Percentiles rank a stretch among this genome's conserved stretches.
phyloP scores from a whole-genome alignment of 2,797 vertebrate species.

The Crocodylus rhombifer region DNA sequence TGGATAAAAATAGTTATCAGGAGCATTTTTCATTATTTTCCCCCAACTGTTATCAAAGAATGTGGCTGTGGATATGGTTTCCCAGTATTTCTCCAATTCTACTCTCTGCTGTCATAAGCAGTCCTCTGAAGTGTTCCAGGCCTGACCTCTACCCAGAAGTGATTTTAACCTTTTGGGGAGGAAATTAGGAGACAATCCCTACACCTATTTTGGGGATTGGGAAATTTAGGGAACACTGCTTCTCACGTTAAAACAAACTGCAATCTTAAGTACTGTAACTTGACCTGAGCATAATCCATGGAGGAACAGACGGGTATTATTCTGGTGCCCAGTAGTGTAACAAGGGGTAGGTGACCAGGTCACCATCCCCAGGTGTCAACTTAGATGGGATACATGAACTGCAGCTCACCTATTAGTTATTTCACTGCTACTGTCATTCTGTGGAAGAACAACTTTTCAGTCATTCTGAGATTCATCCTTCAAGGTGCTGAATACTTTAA shows the following conservation, averaged over 20 bases:
- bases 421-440: background rate
- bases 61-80: conserved; percentile 35
- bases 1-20: background rate
- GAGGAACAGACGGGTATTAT: too few relatives aligned
- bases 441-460: background rate
- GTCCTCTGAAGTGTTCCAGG: background rate
- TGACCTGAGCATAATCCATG: background rate
- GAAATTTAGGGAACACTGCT: conserved; percentile 28
- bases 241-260: conserved; percentile 42
- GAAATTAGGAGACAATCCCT: conserved; percentile 40
- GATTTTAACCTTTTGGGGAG: conserved; percentile 42
- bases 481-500: background rate
- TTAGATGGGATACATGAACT: too few relatives aligned
- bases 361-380: too few relatives aligned
- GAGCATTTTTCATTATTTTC: background rate
- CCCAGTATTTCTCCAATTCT: conserved; percentile 16
- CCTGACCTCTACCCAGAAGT: conserved; percentile 25
- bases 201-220: background rate
- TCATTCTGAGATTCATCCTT: background rate
- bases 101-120: background rate
- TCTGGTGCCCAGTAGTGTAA: too few relatives aligned
- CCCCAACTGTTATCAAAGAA: background rate
- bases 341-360: too few relatives aligned
- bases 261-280: background rate
- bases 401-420: too few relatives aligned